These are phyloP conservation scores for Peromyscus maniculatus DNA, from an alignment of 2,113 vertebrate species.

Conservation along the genomic window DNA sequence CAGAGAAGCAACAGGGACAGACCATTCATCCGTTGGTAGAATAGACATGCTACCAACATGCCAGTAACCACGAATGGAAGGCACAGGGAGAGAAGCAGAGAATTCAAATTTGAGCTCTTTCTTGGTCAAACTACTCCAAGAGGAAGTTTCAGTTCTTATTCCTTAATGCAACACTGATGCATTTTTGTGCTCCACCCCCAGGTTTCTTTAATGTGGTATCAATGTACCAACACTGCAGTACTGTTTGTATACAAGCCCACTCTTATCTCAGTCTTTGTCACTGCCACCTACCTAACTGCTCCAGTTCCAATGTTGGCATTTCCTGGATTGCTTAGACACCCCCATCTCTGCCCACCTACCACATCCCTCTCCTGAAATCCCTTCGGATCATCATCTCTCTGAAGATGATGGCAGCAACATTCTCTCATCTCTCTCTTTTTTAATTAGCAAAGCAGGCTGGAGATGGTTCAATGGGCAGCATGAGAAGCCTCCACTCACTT, in stretches of 20 bases:
- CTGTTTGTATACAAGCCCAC: not conserved
- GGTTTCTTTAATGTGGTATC: not conserved
- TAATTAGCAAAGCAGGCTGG: not conserved
- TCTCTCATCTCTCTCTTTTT: not conserved
- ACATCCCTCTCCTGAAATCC: not conserved
- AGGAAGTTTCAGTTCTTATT: not conserved
- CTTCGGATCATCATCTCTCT: not conserved
- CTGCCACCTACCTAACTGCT: not conserved
- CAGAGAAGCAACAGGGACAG: not conserved
- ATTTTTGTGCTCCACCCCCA: not conserved
- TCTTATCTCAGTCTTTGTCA: not conserved
- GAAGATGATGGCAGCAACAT: not conserved
- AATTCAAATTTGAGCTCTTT: not conserved
- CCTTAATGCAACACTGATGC: not conserved
- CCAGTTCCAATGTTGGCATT: not conserved
- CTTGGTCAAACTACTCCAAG: not conserved
- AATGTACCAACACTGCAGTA: not conserved
- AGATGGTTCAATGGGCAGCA: not conserved
- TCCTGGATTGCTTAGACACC: not conserved
- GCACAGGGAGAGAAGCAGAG: not conserved
- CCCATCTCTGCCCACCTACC: not conserved
- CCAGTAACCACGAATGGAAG: not conserved
- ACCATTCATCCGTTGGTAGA: not conserved
- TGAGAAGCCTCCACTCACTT: not conserved
- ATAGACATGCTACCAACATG: not conserved